phyloP scores from a whole-genome alignment of 2,888 invertebrate species.

The Periphyllus acericola region DNA sequence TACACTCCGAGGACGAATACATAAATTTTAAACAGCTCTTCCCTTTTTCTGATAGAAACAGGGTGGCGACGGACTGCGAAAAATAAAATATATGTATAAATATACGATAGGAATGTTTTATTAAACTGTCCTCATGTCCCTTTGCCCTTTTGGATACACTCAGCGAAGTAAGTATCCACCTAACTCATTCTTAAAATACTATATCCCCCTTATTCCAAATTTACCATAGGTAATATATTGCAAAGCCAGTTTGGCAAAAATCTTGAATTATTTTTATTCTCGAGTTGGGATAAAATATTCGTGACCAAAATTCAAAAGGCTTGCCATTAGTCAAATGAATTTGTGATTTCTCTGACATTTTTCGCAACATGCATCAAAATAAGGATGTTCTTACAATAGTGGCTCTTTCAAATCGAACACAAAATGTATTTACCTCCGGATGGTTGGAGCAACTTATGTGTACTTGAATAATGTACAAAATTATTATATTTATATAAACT shows the following conservation, averaged over 20 bases:
- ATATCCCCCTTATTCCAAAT: slow-evolving; percentile 8
- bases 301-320: slow-evolving; percentile 43
- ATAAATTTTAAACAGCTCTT: slow-evolving; percentile 58
- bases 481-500: not conserved
- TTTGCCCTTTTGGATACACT: slow-evolving; percentile 33
- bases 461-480: not conserved
- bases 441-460: not conserved
- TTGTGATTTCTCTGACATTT: not conserved
- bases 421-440: not conserved
- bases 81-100: not conserved
- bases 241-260: slow-evolving; percentile 22
- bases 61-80: not conserved
- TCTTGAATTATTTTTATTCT: slow-evolving; percentile 44
- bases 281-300: slow-evolving; percentile 36
- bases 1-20: slow-evolving; percentile 48
- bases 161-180: slow-evolving; percentile 33
- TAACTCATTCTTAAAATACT: slow-evolving; percentile 50
- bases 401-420: not conserved
- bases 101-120: slow-evolving; percentile 50
- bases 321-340: slow-evolving; percentile 30
- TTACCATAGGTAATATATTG: slow-evolving; percentile 42
- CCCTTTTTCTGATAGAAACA: not conserved
- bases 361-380: not conserved
- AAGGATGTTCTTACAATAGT: not conserved
- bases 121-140: slow-evolving; percentile 46